Evolutionary conservation across 1,140 invertebrate genomes (phyloP), one percentile per base, ranked within the genome.

Genomic region (Drosophila tropicalis): DNA sequence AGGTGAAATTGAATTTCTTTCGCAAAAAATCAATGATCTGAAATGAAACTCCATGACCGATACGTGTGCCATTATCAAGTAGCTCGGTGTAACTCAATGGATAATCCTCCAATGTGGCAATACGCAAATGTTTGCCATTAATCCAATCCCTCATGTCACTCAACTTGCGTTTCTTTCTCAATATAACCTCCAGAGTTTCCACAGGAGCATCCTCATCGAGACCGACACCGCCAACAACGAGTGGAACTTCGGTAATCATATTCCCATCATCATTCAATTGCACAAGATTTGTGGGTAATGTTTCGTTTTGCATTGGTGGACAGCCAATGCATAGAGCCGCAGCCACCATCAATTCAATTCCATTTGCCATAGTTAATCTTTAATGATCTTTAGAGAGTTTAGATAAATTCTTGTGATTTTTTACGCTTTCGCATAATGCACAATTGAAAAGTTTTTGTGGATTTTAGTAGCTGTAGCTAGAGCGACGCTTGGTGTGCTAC

Each of bases 1-100:
- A 96, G 0, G 94, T 95, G 62, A 97, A 97, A 68, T 96, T 95
- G 70, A 94, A 95, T 82, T 94, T 95, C 54, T 94, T 72, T 47
- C 93, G 93, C 1, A 97, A 91, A 15, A 96, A 94, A n/a, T 96
- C 90, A 0, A 97, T 90, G 34, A 97, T 92, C 39, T 95, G 93
- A 83, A 97, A 97, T 0, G 96, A 95, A 12, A 96, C 94, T 4
- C 96, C 96, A 6, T 76, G 91, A 0, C 96, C 96, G 0, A 93
- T 68, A 1, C 94, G 65, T 0, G 89, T 94, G 3, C 94, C 95
- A 91, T 95, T 95, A 17, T 81, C 89, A n/a, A 91, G 67, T 4
- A 90, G 32, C 17, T 91, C 81, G 0, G 93, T 92, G 79, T 93
- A 94, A 79, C 94, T 95, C 34, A 95, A 74, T 1, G 94, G 94